These are phyloP conservation scores for Pangasius djambal DNA, from an alignment of 2,797 vertebrate species.

Conservation along the genomic window DNA sequence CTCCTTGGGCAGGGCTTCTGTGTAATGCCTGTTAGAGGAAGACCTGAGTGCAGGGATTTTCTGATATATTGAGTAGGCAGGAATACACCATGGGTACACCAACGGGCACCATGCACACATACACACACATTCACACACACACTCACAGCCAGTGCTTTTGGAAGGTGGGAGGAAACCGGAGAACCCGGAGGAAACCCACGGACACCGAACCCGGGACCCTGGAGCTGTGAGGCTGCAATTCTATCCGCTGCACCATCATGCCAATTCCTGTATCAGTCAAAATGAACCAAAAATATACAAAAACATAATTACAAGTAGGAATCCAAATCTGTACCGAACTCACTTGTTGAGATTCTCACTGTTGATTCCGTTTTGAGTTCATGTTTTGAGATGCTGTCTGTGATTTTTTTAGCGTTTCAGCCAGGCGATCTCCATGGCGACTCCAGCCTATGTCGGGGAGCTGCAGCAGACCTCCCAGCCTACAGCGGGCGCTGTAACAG, in stretches of 20 bases:
- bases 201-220: not conserved
- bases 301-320: not conserved
- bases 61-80: not conserved
- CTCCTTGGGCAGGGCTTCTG: slow-evolving; percentile 44
- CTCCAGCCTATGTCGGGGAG: slow-evolving; percentile 88
- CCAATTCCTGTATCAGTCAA: not conserved
- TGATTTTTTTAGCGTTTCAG: slow-evolving; percentile 61
- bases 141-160: not conserved
- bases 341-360: not conserved
- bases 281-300: not conserved
- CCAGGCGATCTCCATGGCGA: slow-evolving; percentile 82
- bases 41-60: slow-evolving; percentile 21
- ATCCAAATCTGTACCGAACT: not conserved
- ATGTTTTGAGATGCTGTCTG: not conserved
- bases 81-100: not conserved
- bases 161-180: not conserved
- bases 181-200: not conserved
- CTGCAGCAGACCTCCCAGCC: slow-evolving; percentile 81
- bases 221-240: not conserved
- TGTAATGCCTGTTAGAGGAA: slow-evolving; percentile 40
- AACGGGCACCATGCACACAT: not conserved
- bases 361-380: not conserved
- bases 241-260: not conserved
- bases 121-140: not conserved
- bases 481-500: slow-evolving; percentile 70